Conservation (phyloP, 2,113 vertebrate genomes). For the Mus musculus region GRCm39 chr14:97589501-97590000, state of each 20-base stretch:
- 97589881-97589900: neutral
- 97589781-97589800: neutral
- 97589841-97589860: neutral
- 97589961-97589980: neutral
- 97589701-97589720: neutral
- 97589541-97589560: neutral
- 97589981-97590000: neutral
- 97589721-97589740: neutral
- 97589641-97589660: neutral
- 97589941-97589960: rapidly evolving
- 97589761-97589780: neutral
- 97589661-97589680: neutral
- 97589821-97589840: neutral
- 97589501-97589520: neutral
- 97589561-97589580: neutral
- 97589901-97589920: neutral
- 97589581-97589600: neutral
- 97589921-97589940: too few relatives aligned
- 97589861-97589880: neutral
- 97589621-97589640: neutral
- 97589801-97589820: neutral
- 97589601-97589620: neutral
- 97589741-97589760: neutral
- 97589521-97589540: neutral
- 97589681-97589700: neutral